Evolutionary conservation across 2,797 vertebrate genomes (phyloP), one percentile per base, ranked within the genome.

Genomic region (Chromobotia macracanthus): DNA sequence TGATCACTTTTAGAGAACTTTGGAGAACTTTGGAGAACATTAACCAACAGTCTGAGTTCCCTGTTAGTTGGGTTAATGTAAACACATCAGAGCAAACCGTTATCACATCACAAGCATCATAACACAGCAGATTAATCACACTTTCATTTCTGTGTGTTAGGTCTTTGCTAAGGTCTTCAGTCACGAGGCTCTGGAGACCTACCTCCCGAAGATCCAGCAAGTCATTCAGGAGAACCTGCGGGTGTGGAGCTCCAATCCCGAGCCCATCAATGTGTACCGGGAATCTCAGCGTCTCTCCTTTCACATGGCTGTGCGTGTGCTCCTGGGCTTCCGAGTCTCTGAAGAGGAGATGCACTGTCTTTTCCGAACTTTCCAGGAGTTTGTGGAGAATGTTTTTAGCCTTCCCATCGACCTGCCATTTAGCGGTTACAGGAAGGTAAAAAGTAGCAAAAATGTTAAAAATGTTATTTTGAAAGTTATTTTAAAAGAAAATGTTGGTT

Each of bases 101-200:
- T n/a, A 58, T 10, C 1, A 65, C n/a, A n/a, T n/a, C n/a, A n/a
- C n/a, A n/a, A n/a, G n/a, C n/a, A n/a, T n/a, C n/a, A n/a, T n/a
- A n/a, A n/a, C 18, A 63, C 48, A 63, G 35, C 31, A 38, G 41
- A 41, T 64, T 74, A 44, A 87, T 73, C 66, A 19, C 82, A 83
- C 78, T 75, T 83, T 77, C 60, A 61, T 65, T 53, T 16, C 31
- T 72, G 2, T 71, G 80, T 71, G 1, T 0, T 35, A 99, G 97
- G 95, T 99, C 56, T 97, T 99, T 86, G 97, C 97, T 78, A 98
- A 98, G 90, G 95, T 99, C 78, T 99, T 99, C 92, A 99, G 97
- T 87, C 97, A 99, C 0, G 97, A 98, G 78, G 97, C 97, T 0
- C 85, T 99, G 90, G 95, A 97, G 89, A 96, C 94, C 56, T 99